These are phyloP conservation scores for Ptychochromis oligacanthus DNA, from an alignment of 2,113 vertebrate species.

Conservation along the genomic window DNA sequence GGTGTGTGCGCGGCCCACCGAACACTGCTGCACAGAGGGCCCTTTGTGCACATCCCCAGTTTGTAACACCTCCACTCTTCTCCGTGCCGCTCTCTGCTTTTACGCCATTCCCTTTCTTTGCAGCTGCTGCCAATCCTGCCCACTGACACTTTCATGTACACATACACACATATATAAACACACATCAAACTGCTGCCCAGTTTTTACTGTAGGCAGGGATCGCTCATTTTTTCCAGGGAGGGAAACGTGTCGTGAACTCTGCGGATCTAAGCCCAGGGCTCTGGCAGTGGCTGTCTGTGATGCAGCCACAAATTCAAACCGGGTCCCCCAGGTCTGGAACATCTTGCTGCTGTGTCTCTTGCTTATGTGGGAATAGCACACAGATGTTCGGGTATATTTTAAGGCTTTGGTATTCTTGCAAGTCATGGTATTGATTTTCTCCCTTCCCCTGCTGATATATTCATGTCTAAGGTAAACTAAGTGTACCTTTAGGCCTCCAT, in stretches of 20 bases:
- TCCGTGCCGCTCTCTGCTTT: slow-evolving; percentile 34
- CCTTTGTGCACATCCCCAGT: slow-evolving; percentile 74
- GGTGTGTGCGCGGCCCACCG: slow-evolving; percentile 52
- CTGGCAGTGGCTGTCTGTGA: slow-evolving; percentile 61
- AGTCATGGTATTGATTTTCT: slow-evolving; percentile 52
- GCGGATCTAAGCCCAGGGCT: slow-evolving; percentile 60
- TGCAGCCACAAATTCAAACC: slow-evolving; percentile 65
- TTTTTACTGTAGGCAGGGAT: slow-evolving; percentile 68
- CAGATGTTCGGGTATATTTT: slow-evolving; percentile 68
- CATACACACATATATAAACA: slow-evolving; percentile 39
- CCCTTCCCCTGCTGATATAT: slow-evolving; percentile 32
- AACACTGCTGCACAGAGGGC: slow-evolving; percentile 75
- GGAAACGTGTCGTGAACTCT: slow-evolving; percentile 70
- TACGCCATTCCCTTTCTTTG: slow-evolving; percentile 44
- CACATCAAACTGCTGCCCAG: slow-evolving; percentile 56
- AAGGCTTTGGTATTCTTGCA: slow-evolving; percentile 48
- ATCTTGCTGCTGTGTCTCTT: slow-evolving; percentile 63
- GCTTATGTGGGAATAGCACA: slow-evolving; percentile 62
- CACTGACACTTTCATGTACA: slow-evolving; percentile 54
- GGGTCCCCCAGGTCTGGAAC: slow-evolving; percentile 53
- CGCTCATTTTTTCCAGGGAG: slow-evolving; percentile 78
- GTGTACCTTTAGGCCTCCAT: slow-evolving; percentile 7
- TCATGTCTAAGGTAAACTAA: slow-evolving; percentile 33
- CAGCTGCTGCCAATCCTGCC: slow-evolving; percentile 50
- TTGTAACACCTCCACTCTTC: slow-evolving; percentile 76